Evolutionary conservation across 2,888 invertebrate species (phyloP), one percentile per base, ranked within the genome.

Genomic region (Papilio elwesi): DNA sequence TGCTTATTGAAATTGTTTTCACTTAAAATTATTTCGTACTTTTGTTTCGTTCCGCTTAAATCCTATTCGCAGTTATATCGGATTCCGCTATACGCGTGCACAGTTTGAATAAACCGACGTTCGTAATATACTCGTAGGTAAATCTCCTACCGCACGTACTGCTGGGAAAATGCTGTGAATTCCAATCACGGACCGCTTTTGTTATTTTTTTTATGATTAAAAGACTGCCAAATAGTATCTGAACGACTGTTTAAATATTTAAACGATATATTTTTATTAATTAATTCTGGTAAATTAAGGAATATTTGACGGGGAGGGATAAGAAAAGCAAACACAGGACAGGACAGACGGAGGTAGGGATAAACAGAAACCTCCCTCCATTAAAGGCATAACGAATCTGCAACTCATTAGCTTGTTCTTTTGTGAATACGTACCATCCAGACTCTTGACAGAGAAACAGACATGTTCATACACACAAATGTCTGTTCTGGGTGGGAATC

Each of bases 161-260:
- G 55, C 16, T 26, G 68, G 12, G 16, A 64, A 68, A 68, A 68
- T 73, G 68, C 72, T 73, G 72, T 68, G 72, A 73, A 73, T 73
- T 73, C 64, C 72, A 73, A 68, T 73, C 68, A 68, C 68, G 49
- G n/a, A 43, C 13, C 13, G 55, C 57, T 68, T 57, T 68, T 72
- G 63, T 55, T 11, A n/a, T 62, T 70, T 64, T 68, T 70, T 59
- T 67, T 36, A 3, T 48, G 47, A 62, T 52, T 38, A 62, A 71
- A 71, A 15, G 16, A 13, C 63, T 68, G n/a, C 12, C 11, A 59
- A 59, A 62, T 12, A 15, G 9, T 65, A 36, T 65, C n/a, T 53
- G 9, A 15, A 43, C 15, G 43, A 63, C 38, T 48, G 48, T 48
- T 63, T 7, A 16, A 55, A 55, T 5, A 12, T 55, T 16, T 11